Base-by-base conservation (phyloP, 1,140 invertebrate genomes). In the Orius insidiosus region DNA sequence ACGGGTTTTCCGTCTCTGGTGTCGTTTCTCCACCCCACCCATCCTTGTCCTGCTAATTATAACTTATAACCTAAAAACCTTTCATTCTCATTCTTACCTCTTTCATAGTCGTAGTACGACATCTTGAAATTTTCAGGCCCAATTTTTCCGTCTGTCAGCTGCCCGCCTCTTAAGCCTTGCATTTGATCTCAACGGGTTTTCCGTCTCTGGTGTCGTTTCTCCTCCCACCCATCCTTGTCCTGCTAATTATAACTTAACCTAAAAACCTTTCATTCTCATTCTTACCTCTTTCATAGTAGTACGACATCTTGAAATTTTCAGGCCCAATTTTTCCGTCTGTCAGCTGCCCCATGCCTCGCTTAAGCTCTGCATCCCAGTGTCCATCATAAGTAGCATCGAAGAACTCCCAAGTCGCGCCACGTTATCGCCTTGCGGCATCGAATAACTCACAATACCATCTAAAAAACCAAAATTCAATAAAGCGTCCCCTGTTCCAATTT, bases 21-120 rank as follows among this genome's bases (percentile, higher is more conserved):
- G 54, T 89, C 85, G 64, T 89, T 89, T 50, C 76, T 74, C 88
- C 89, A 0, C n/a, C 88, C 88, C 6, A 94, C 82, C 89, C 89
- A 94, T 19, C 80, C 76, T 59, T 80, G 80, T 42, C 65, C 68
- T 59, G 41, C 35, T 36, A 15, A n/a, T 4, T 36, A 36, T 15
- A 11, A 9, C 35, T 4, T 5, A n/a, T n/a, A 36, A 9, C 35
- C 3, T n/a, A 15, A 15, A 11, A 36, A 15, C 3, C 3, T 3
- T 5, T 10, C 35, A 7, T 6, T n/a, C 32, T 33, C 32, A 35
- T 33, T 13, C 49, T 56, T 58, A 68, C 67, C 64, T 64, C 60
- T 63, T 30, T 70, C 70, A 19, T 61, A 58, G 19, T n/a, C n/a
- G n/a, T 64, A 61, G 30, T 65, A 65, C 46, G 69, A 67, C 43